A percentile compares a stretch with the other conserved stretches of the same genome.
Conservation (phyloP, 1,140 invertebrate genomes). For the Kradibia gibbosae region DNA sequence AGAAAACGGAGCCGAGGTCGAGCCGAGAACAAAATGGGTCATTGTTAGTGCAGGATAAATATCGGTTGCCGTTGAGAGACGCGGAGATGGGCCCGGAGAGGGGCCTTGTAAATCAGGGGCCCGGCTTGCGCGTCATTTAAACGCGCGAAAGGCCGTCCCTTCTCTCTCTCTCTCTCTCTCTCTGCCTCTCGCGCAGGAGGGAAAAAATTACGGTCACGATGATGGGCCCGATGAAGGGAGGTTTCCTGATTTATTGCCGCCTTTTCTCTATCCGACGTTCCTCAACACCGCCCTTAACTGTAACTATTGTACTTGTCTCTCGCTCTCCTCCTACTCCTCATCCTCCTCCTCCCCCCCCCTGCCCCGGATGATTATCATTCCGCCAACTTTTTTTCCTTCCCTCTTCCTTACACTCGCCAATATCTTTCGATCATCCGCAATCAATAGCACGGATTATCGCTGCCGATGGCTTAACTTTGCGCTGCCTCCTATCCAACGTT, state of each 20-base stretch:
- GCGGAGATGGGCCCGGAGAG: neutral
- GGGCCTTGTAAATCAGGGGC: conserved; percentile 48
- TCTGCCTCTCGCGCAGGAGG: neutral
- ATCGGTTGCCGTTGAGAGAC: conserved; percentile 34
- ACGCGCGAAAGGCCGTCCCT: neutral
- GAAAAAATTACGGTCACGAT: conserved; percentile 23
- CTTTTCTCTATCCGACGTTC: conserved; percentile 3
- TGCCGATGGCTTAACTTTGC: no score
- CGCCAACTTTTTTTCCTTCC: neutral
- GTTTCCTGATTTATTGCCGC: conserved; percentile 13
- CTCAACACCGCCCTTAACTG: neutral
- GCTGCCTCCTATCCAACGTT: no score
- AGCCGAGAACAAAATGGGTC: conserved; percentile 42
- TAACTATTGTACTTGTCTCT: neutral
- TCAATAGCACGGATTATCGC: neutral
- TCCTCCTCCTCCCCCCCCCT: no score
- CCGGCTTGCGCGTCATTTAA: conserved; percentile 26
- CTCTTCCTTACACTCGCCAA: neutral
- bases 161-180: conserved; percentile 20
- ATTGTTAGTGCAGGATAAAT: conserved; percentile 49
- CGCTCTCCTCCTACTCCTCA: neutral
- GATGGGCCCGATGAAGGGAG: conserved; percentile 19
- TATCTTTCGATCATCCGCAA: neutral
- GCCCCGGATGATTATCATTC: no score
- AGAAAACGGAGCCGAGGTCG: conserved; percentile 35